phyloP scores from a whole-genome alignment of 1,140 invertebrate genomes.

The Bombus huntii region DNA sequence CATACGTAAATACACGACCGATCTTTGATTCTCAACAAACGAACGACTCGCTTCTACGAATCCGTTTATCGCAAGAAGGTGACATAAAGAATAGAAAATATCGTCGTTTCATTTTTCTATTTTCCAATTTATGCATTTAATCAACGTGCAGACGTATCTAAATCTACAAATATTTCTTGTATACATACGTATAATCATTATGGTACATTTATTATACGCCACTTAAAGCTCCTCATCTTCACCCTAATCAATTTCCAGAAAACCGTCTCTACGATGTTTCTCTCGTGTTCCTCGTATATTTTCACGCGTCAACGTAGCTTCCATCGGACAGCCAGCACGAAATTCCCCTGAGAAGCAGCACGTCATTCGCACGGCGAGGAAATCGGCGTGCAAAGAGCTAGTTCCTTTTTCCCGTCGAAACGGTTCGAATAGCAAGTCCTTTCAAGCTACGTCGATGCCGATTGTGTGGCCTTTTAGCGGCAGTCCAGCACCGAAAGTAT shows the following conservation, averaged over 20 bases:
- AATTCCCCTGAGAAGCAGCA: not conserved
- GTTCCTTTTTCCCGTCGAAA: not conserved
- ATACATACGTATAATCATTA: not conserved
- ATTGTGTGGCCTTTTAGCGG: conserved; percentile 9
- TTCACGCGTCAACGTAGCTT: not conserved
- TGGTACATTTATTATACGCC: no score
- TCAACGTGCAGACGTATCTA: no score
- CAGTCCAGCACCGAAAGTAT: conserved; percentile 33
- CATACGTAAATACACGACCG: no score
- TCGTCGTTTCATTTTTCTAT: no score
- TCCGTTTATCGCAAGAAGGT: no score
- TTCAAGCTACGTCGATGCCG: not conserved
- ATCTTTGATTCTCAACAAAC: no score
- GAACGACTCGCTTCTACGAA: no score
- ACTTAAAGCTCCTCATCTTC: no score
- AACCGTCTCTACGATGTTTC: not conserved
- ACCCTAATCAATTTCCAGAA: not conserved
- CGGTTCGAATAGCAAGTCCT: not conserved
- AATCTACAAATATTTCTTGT: no score
- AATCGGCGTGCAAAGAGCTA: not conserved
- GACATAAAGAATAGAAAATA: no score
- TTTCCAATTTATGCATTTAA: no score
- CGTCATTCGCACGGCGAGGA: not conserved
- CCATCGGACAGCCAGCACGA: not conserved
- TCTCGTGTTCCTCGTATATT: not conserved